Base-by-base conservation (phyloP, 2,113 vertebrate species). In the Oncorhynchus kisutch region DNA sequence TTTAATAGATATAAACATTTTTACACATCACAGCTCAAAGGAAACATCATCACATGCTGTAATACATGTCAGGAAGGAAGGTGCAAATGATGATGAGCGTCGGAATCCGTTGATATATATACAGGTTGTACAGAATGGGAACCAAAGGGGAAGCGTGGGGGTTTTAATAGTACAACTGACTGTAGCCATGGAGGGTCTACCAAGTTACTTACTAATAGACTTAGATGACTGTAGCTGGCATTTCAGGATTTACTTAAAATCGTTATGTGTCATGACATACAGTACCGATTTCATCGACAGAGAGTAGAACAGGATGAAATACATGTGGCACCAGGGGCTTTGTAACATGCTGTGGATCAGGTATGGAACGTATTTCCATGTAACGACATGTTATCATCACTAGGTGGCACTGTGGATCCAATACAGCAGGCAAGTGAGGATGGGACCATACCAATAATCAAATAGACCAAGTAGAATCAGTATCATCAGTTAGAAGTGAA, bases 1-100 rank as follows among this genome's bases (percentile, higher is more conserved):
- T 93, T 93, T 93, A 93, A 91, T 92, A 88, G 90, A 91, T 91
- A 92, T 87, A 91, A 91, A 90, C 86, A 81, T 88, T 89, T 73
- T 85, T 92, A 93, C 89, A 92, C 88, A 86, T 91, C 84, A 92
- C 91, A 92, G 83, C 87, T 88, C 80, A 86, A 89, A 89, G 88
- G 85, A 90, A 91, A 91, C 82, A 86, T 81, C 84, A 87, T 87
- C 81, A 91, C 89, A 89, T 91, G 91, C 87, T 74, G 81, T 87
- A 78, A 88, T 83, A 91, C 89, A 79, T 85, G 39, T 45, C 39
- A 45, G 12, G 82, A 88, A 87, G 81, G 84, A 89, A 82, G 86
- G 88, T 90, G 89, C 86, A 84, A 87, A 88, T 84, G 71, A 75
- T 77, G 81, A 87, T 85, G 85, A 90, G 76, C 85, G 80, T 84